A percentile compares a stretch with the other conserved stretches of the same genome.
phyloP scores from a whole-genome alignment of 2,797 vertebrate genomes.

The Muscicapa striata region DNA sequence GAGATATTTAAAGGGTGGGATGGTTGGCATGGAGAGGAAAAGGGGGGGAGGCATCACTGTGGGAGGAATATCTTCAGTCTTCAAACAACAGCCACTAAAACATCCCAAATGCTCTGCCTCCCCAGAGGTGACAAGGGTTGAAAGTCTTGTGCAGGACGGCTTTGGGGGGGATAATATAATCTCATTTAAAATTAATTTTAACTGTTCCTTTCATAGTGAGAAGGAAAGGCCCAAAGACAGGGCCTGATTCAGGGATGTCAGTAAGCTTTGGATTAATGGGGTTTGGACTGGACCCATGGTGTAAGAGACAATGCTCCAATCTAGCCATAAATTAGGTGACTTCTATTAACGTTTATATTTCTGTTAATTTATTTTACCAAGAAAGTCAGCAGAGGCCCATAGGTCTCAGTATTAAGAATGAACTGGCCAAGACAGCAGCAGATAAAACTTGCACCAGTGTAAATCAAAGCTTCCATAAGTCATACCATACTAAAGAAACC shows the following conservation, averaged over 20 bases:
- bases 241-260: background rate
- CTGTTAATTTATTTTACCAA: slow-evolving; percentile 59
- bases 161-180: background rate
- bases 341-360: slow-evolving; percentile 55
- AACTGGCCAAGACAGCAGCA: slow-evolving; percentile 63
- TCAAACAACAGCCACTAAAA: slow-evolving; percentile 55
- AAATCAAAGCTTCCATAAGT: slow-evolving; percentile 62
- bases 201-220: background rate
- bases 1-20: slow-evolving; percentile 28
- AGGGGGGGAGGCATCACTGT: background rate
- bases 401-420: slow-evolving; percentile 50
- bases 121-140: background rate
- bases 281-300: slow-evolving; percentile 6
- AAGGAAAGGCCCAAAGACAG: background rate
- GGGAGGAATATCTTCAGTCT: background rate
- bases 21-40: slow-evolving; percentile 9
- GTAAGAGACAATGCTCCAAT: slow-evolving; percentile 14
- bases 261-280: slow-evolving; percentile 10
- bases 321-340: slow-evolving; percentile 33
- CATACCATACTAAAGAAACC: slow-evolving; percentile 8
- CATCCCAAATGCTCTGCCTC: background rate
- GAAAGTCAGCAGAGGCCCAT: slow-evolving; percentile 36
- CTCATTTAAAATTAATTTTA: background rate
- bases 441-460: slow-evolving; percentile 43
- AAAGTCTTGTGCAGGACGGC: background rate